Evolutionary conservation across 2,797 vertebrate species (phyloP).

Genomic region (Trichosurus vulpecula): DNA sequence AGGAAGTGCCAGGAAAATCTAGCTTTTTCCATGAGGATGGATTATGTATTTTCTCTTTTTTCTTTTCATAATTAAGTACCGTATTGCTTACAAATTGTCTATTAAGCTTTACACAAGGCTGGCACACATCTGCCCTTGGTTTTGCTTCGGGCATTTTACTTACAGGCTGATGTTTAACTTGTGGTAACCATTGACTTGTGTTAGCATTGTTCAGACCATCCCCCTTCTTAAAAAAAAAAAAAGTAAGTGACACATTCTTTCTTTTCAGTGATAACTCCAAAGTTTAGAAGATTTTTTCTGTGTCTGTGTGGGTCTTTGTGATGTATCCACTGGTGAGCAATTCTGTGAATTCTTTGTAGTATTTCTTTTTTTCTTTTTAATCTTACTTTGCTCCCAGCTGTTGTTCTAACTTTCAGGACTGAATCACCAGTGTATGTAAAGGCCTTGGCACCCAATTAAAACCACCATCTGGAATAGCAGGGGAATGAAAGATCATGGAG

Average conservation of each 20-base stretch:
- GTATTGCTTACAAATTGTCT: constrained; percentile 37
- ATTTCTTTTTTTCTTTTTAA: not conserved
- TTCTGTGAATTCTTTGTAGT: not conserved
- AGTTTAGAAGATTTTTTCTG: not conserved
- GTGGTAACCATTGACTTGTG: not conserved
- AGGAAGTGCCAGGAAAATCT: constrained; percentile 76
- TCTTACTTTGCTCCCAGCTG: constrained; percentile 2
- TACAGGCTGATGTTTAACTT: not conserved
- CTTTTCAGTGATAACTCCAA: not conserved
- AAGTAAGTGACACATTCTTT: not conserved
- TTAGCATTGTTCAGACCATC: not conserved
- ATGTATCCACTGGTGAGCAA: not conserved
- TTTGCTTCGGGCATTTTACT: not conserved
- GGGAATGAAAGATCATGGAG: not conserved
- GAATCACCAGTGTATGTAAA: constrained; percentile 27
- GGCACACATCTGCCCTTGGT: not conserved
- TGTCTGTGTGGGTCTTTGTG: not conserved
- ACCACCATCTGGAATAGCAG: not conserved
- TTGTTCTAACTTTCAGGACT: constrained; percentile 1
- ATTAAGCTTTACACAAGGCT: constrained; percentile 15
- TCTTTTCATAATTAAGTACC: constrained; percentile 20
- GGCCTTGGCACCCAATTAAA: constrained; percentile 33
- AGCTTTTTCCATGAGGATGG: constrained; percentile 55
- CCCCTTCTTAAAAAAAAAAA: not conserved
- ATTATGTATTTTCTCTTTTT: constrained; percentile 19